Evolutionary conservation across 2,888 invertebrate species (phyloP), one percentile per base, ranked within the genome.

Genomic region (Trissolcus brochymenae): DNA sequence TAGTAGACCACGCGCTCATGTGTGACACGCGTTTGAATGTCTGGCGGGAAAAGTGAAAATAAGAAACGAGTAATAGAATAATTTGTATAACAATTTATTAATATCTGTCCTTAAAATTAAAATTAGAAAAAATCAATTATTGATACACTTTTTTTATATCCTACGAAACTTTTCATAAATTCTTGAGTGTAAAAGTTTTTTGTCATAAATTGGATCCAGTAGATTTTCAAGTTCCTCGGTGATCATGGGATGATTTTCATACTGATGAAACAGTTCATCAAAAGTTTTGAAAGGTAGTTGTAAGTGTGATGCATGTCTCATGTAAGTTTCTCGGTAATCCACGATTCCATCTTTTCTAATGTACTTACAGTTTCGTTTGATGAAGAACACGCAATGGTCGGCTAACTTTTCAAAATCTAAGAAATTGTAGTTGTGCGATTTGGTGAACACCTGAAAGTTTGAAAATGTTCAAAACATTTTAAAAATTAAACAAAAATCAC

Each of bases 331-430:
- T 62, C 29, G 35, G 11, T 67, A 66, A 56, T 51, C 43, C 4
- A 68, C 53, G 14, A 25, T 17, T 29, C 29, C 68, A 16, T 65
- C 65, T 43, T 25, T 49, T 14, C 4, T 14, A 0, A 59, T 46
- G 19, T 57, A 49, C n/a, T 61, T 51, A 21, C 71, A 64, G 11
- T 72, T 1, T 4, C 51, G 40, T 41, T 65, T 72, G 17, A 75
- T 54, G 25, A 25, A 72, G 9, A 67, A 13, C 2, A 56, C 35
- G 49, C 79, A 79, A 46, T 68, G n/a, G 54, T 59, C 25, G 1
- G 75, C 72, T 55, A 79, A 17, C 35, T 75, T 72, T 57, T 66
- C 65, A 21, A 73, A 65, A 25, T 79, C 77, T 25, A 77, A 62
- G 14, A 49, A 79, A 19, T 68, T 75, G 40, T 79, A 77, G 57